Evolutionary conservation across 2,113 vertebrate species (phyloP).

Genomic region (Cephalophus harveyi): DNA sequence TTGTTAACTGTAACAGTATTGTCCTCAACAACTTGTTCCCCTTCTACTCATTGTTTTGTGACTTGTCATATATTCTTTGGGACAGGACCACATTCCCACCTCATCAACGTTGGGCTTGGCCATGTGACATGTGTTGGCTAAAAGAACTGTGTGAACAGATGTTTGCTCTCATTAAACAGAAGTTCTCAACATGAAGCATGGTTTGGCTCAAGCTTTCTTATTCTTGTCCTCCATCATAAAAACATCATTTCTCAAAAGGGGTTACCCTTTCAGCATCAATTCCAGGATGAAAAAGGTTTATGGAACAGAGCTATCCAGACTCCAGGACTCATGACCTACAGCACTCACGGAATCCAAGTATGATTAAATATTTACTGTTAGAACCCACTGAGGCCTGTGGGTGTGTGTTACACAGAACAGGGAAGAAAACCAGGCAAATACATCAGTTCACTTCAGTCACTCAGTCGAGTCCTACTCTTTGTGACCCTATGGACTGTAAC

Average conservation of each 20-base stretch:
- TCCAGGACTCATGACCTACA: not conserved
- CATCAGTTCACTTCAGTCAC: not conserved
- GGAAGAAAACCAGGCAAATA: not conserved
- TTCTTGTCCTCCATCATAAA: not conserved
- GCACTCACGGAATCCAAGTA: not conserved
- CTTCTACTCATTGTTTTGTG: not conserved
- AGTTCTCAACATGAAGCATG: not conserved
- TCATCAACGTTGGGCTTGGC: not conserved
- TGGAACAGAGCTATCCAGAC: not conserved
- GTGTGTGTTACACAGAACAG: not conserved
- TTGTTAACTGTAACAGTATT: not conserved
- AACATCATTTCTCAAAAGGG: rapidly evolving
- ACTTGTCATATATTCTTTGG: too few species aligned
- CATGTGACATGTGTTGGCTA: not conserved
- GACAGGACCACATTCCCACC: not conserved
- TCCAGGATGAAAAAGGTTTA: not conserved
- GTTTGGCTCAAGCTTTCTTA: not conserved
- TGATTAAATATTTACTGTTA: not conserved
- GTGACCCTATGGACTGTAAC: not conserved
- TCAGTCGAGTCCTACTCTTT: rapidly evolving
- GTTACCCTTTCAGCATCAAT: too few species aligned
- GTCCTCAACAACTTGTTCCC: not conserved
- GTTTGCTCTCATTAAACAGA: not conserved
- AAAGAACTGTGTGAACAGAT: not conserved
- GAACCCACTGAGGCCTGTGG: not conserved